phyloP scores from a whole-genome alignment of 2,113 vertebrate genomes.

The Clarias gariepinus region DNA sequence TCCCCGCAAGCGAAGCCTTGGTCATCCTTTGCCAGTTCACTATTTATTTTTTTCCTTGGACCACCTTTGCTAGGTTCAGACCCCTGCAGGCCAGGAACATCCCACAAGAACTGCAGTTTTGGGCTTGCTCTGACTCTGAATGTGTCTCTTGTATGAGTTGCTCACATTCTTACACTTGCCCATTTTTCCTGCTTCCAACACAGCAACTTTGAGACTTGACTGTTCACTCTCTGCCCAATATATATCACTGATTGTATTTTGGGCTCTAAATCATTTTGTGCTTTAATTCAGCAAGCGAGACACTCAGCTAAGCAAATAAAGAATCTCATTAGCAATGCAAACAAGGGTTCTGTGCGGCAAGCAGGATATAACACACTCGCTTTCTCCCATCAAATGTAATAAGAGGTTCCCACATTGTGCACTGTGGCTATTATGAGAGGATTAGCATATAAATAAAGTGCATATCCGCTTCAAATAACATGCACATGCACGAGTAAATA shows the following conservation, averaged over 20 bases:
- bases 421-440: neutral
- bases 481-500: neutral
- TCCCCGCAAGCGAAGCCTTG: no score
- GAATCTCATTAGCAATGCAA: constrained; percentile 35
- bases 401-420: neutral
- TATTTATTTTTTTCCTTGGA: no score
- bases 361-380: neutral
- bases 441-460: constrained; percentile 20
- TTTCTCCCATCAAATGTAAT: constrained; percentile 24
- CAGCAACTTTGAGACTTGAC: no score
- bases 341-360: constrained; percentile 19
- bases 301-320: constrained; percentile 33
- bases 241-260: constrained; percentile 16
- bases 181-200: no score
- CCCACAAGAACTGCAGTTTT: no score
- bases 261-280: neutral
- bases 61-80: no score
- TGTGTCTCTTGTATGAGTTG: no score
- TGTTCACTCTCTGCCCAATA: no score
- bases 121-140: no score
- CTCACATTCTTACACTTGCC: no score
- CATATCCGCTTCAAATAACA: neutral
- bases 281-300: neutral
- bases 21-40: no score
- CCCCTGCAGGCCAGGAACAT: no score